Evolutionary conservation across 2,888 invertebrate genomes (phyloP), one percentile per base, ranked within the genome.

Genomic region (Matsumyia berberina): DNA sequence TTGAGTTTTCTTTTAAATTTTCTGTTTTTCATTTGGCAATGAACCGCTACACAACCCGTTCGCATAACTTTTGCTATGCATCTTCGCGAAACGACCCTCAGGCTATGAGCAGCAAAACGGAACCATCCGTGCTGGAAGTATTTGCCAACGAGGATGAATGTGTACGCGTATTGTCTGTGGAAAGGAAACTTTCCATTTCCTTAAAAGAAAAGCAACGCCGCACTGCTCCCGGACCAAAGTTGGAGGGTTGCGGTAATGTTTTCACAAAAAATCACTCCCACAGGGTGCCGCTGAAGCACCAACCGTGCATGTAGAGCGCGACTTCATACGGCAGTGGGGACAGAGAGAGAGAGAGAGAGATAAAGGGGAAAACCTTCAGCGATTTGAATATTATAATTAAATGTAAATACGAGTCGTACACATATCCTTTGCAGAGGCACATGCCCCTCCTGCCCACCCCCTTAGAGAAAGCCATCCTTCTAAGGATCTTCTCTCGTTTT

Each of bases 311-410:
- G 29, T 44, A 35, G 12, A 46, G 19, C 57, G 55, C 57, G 55
- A 78, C 62, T 62, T 55, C 24, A 6, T 58, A 76, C 33, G 60
- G 42, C 19, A 37, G 70, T 42, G 17, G 33, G 31, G 53, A 62
- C 17, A 53, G 44, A 51, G 53, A 33, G 46, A 6, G 29, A 42
- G 39, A 29, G 31, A 62, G 29, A 0, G 46, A 33, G 39, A 29
- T 42, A 49, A 15, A 73, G 44, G n/a, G 51, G 35, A 76, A 49
- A 64, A 73, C 72, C 67, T 69, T 69, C 49, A 69, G 49, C 35
- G n/a, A 83, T 83, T 83, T 83, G 73, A 78, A 83, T 78, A 83
- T 83, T 83, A 83, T 83, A 83, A 83, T 83, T 83, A 83, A 78
- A 83, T 83, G 83, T 73, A 72, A 83, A 83, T 83, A 83, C 46